These are phyloP conservation scores for zebrafish (Danio rerio) DNA, from an alignment of 2,113 vertebrate genomes.

Conservation along the genomic window DNA sequence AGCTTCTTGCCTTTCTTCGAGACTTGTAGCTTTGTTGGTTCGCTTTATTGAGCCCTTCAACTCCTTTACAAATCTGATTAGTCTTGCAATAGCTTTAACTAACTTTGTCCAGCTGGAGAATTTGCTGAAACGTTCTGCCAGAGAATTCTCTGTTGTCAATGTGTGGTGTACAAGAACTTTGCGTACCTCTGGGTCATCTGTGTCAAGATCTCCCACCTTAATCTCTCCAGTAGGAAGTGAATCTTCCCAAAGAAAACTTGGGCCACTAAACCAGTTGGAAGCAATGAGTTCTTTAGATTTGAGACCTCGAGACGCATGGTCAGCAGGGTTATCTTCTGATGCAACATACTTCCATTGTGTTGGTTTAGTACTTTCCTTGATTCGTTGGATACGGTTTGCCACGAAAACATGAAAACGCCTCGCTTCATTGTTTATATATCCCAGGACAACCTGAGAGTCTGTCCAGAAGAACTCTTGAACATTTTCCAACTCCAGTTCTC, in stretches of 20 bases:
- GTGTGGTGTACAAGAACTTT: background rate
- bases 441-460: background rate
- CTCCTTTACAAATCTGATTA: conserved; percentile 16
- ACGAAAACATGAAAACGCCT: background rate
- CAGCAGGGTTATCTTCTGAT: background rate
- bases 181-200: background rate
- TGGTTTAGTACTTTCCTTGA: background rate
- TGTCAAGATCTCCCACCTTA: background rate
- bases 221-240: conserved; percentile 3
- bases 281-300: background rate
- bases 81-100: conserved; percentile 16
- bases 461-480: conserved; percentile 2
- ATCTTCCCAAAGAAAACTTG: conserved; percentile 1
- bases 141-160: background rate
- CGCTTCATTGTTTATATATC: background rate
- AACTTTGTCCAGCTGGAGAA: conserved; percentile 12
- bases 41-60: conserved; percentile 6
- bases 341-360: background rate
- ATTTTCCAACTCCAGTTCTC: background rate
- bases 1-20: background rate
- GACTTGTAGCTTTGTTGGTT: background rate
- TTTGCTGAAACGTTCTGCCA: background rate
- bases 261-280: conserved; percentile 25
- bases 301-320: background rate
- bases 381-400: background rate